Base-by-base conservation (phyloP, 2,888 invertebrate species). In the Pollenia labialis region DNA sequence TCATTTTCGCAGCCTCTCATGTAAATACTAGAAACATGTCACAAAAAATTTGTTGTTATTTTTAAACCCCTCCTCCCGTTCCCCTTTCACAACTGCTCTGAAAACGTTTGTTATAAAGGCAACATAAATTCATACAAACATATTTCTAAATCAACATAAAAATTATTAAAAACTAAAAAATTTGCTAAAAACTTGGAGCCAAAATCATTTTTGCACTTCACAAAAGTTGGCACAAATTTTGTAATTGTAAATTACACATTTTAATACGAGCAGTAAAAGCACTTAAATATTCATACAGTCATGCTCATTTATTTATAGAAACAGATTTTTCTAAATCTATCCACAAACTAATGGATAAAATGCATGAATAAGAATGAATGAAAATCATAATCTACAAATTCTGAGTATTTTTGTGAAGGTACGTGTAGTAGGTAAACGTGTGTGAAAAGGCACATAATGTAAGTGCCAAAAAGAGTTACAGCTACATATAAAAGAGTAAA, bases 121-220 rank as follows among this genome's bases (percentile, higher is more conserved):
- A 32, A 56, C 18, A 10, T 32, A 56, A 3, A 6, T 32, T 6
- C 1, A 32, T 6, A 32, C 32, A 32, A 50, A 23, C 0, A 8
- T 60, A 52, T 50, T 52, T 56, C 12, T 50, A 18, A 9, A 50
- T 68, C 44, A 72, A 44, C 58, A 18, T 50, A 62, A 75, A 71
- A 62, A 68, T n/a, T 44, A 69, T 64, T 50, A 50, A 66, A 60
- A 52, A 48, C 60, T 40, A 48, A 75, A 75, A 77, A 81, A 52
- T 54, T 75, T 77, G 54, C 42, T 62, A 58, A 84, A 87, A 58
- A 79, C 50, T 75, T 85, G 56, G 46, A 18, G 79, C 64, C 74
- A 86, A 74, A 83, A 77, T 52, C 48, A 68, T 72, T 77, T 81
- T 81, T 76, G 81, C 87, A 87, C 87, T 77, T 71, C 54, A 84